Base-by-base conservation (phyloP, 2,888 invertebrate genomes). In the Archips xylosteana region DNA sequence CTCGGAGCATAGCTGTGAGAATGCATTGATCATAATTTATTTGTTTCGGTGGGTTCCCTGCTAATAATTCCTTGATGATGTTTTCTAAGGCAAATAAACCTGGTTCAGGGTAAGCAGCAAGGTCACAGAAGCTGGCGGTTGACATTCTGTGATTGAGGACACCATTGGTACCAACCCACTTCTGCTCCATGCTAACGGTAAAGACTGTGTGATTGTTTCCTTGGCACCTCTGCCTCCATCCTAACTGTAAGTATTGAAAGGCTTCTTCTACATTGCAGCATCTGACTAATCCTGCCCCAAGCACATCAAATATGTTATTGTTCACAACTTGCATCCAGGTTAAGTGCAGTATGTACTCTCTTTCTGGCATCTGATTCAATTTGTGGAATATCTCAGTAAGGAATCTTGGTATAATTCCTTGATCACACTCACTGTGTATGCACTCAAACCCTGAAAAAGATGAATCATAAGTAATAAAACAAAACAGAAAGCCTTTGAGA, bases 311-410 rank as follows among this genome's bases (percentile, higher is more conserved):
- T 77, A 96, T 95, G 78, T 95, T 96, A 78, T 96, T 96, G 67
- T 96, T 96, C 62, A 95, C 95, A 64, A 97, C 96, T 88, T 97
- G 96, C 81, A 97, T 96, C 96, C 97, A 97, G 60, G 96, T 96
- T 76, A 97, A 95, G 81, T 96, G 96, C 3, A 97, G 89, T 62
- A 95, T 95, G 82, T 95, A 96, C 74, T 95, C 96, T 78, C 96
- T 94, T 77, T 96, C 96, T 68, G 95, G 94, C 89, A 96, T 95
- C 79, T 95, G 95, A 74, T 95, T 92, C 42, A 97, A 91, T 83
- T 96, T 96, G 49, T 95, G 95, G 82, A 97, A 97, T 80, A 97
- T 95, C 82, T 97, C 97, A 23, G 96, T 95, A 32, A 97, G 95
- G 82, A 96, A 97, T 75, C 97, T 90, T 32, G 97, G 97, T 9